Evolutionary conservation across 2,888 invertebrate genomes (phyloP), one percentile per base, ranked within the genome.

Genomic region (Torymus aiolomorphi): DNA sequence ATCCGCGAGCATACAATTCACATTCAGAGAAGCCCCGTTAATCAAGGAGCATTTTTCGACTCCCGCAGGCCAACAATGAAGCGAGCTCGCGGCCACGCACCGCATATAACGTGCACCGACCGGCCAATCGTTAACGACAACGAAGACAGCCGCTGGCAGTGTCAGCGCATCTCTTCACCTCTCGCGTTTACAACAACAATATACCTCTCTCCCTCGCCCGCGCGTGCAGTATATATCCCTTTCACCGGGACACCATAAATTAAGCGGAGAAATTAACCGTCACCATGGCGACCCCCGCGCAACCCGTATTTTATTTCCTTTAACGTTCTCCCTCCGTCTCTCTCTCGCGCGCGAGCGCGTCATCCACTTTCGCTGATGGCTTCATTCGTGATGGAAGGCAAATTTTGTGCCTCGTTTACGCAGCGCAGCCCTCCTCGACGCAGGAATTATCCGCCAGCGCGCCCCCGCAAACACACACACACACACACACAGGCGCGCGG

Each of bases 191-290:
- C 72, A 72, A 63, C 72, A 72, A 72, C 72, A 72, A 72, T 72
- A 31, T 42, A 52, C n/a, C 42, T 42, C 42, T 42, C 42, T 20
- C 10, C 8, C 56, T 4, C 61, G 5, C 16, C 5, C 66, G 42
- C 59, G 14, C 62, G 54, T 51, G 61, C 18, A 56, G 13, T 52
- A 31, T 8, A 31, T 49, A 67, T 80, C 73, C 86, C 87, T 86
- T 88, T 86, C 86, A 88, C 85, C 83, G 82, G 78, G 84, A 84
- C 84, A 84, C 86, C 84, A 83, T 88, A 88, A 88, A 87, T 88
- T 86, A 83, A 85, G 79, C 67, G 82, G 85, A 86, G 86, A 88
- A 88, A 88, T 87, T 86, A 87, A 85, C 84, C 82, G 83, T 77
- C 83, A 80, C 80, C 69, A 81, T 81, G 78, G 79, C 78, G 73